These are phyloP conservation scores for Spodoptera exigua DNA, from an alignment of 2,888 invertebrate genomes.

Conservation along the genomic window DNA sequence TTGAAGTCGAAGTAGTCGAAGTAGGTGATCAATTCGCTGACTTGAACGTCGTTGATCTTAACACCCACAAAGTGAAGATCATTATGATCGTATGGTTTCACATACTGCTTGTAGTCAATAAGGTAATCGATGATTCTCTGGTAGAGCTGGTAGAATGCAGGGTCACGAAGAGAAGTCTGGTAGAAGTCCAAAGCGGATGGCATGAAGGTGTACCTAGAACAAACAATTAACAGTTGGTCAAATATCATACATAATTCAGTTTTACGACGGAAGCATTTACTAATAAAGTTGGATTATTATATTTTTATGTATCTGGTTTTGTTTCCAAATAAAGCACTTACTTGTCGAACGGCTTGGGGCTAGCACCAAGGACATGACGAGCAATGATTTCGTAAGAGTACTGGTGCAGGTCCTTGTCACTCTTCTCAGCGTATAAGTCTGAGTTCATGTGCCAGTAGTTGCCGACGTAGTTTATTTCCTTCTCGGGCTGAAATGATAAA, in stretches of 20 bases:
- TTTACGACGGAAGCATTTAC: too few species aligned
- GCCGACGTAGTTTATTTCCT: slow-evolving; percentile 86
- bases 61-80: slow-evolving; percentile 90
- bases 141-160: slow-evolving; percentile 92
- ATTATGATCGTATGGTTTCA: slow-evolving; percentile 89
- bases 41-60: slow-evolving; percentile 89
- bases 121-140: slow-evolving; percentile 89
- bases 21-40: slow-evolving; percentile 90
- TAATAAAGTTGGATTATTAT: background rate
- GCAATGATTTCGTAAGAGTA: slow-evolving; percentile 90
- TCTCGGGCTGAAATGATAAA: slow-evolving; percentile 66
- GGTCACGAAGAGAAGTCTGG: slow-evolving; percentile 92
- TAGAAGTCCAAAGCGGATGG: slow-evolving; percentile 91
- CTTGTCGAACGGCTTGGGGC: slow-evolving; percentile 69
- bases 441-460: slow-evolving; percentile 89
- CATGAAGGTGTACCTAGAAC: slow-evolving; percentile 76
- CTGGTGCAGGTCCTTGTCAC: slow-evolving; percentile 69
- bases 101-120: slow-evolving; percentile 89
- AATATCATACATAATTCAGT: background rate
- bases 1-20: slow-evolving; percentile 91
- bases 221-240: background rate
- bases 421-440: slow-evolving; percentile 78
- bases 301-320: background rate
- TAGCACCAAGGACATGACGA: slow-evolving; percentile 79
- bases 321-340: slow-evolving; percentile 52